These are phyloP conservation scores for Idaea dimidiata DNA, from an alignment of 2,888 invertebrate genomes.

Conservation along the genomic window DNA sequence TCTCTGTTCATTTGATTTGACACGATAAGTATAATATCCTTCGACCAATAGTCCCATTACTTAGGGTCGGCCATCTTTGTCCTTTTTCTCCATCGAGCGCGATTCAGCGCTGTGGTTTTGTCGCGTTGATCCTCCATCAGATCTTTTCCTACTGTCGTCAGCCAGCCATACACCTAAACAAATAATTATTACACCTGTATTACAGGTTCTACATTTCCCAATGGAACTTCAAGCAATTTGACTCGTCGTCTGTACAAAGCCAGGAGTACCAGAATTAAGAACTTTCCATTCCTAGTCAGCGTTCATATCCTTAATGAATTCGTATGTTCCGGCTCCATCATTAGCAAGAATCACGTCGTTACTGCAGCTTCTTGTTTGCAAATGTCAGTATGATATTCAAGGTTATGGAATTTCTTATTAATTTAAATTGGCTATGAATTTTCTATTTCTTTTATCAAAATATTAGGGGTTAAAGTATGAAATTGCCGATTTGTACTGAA, in stretches of 20 bases:
- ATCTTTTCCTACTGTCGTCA: too few species aligned
- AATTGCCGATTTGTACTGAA: too few species aligned
- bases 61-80: too few species aligned
- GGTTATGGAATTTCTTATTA: neutral
- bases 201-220: neutral
- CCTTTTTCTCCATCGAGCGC: too few species aligned
- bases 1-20: neutral
- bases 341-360: constrained; percentile 40
- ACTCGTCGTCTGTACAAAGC: constrained; percentile 23
- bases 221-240: neutral
- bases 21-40: too few species aligned
- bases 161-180: too few species aligned
- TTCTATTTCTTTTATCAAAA: too few species aligned
- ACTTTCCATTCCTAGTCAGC: constrained; percentile 44
- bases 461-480: too few species aligned
- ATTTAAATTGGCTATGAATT: neutral
- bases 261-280: constrained; percentile 22
- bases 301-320: constrained; percentile 36
- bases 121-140: too few species aligned
- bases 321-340: constrained; percentile 42
- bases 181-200: neutral
- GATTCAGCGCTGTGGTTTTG: too few species aligned
- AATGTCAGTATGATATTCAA: constrained; percentile 31
- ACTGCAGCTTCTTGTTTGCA: constrained; percentile 51
- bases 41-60: too few species aligned